phyloP scores from a whole-genome alignment of 2,113 vertebrate genomes.

The Cyanocitta stelleri region DNA sequence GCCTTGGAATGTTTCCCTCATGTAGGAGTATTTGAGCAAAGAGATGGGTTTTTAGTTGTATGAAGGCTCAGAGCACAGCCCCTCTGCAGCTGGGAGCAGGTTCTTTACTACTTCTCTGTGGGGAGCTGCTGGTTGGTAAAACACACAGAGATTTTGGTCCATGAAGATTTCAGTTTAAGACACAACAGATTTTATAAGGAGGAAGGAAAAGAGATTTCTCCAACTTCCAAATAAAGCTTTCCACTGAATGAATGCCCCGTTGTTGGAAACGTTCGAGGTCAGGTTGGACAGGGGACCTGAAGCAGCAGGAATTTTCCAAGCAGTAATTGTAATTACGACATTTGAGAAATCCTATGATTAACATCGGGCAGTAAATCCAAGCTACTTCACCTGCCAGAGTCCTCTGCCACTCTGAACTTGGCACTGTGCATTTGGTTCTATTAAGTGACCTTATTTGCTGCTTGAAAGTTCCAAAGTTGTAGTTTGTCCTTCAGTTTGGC shows the following conservation, averaged over 20 bases:
- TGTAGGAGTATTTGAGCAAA: neutral
- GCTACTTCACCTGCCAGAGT: neutral
- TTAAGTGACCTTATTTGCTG: neutral
- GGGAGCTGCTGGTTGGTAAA: neutral
- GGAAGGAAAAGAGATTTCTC: neutral
- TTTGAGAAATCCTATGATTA: neutral
- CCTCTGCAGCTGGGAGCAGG: neutral
- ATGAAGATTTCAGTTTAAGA: neutral
- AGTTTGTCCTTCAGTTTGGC: neutral
- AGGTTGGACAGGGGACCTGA: neutral
- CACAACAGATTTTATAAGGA: neutral
- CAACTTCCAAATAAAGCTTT: neutral
- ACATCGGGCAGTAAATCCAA: neutral
- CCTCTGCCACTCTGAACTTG: neutral
- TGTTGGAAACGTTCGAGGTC: neutral
- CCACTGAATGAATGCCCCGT: accelerated
- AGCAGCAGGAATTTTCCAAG: neutral
- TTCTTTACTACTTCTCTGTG: neutral
- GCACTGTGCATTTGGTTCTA: neutral
- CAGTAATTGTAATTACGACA: neutral
- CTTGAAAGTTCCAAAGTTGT: neutral
- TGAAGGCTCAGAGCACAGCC: neutral
- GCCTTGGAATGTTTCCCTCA: slow-evolving; percentile 14
- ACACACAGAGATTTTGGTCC: neutral
- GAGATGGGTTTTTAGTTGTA: neutral